A percentile compares a stretch with the other conserved stretches of the same genome.
Conservation (phyloP, 2,888 invertebrate species). For the Gortyna flavago region DNA sequence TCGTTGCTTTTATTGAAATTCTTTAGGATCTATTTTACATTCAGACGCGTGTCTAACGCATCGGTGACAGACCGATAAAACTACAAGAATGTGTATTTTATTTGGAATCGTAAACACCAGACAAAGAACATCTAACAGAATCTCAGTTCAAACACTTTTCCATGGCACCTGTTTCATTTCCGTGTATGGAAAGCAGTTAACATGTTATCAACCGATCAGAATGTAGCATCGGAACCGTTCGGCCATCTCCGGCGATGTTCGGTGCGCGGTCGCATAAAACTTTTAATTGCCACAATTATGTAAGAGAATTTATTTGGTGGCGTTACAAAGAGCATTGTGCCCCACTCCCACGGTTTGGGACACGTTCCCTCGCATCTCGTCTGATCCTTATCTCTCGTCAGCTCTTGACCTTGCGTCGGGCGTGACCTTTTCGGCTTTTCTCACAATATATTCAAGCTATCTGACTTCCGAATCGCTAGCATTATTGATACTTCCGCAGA, state of each 20-base stretch:
- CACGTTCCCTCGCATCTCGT: conserved; percentile 75
- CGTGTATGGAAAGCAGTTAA: conserved; percentile 59
- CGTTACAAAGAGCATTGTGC: conserved; percentile 79
- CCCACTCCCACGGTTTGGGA: conserved; percentile 84
- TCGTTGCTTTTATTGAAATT: conserved; percentile 11
- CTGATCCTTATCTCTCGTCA: conserved; percentile 79
- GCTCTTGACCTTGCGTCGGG: conserved; percentile 81
- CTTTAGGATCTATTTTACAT: conserved; percentile 13
- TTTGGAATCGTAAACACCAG: conserved; percentile 56
- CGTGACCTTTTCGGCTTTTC: conserved; percentile 80
- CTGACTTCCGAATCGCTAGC: conserved; percentile 78
- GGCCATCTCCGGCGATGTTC: conserved; percentile 51
- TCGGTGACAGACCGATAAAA: conserved; percentile 45
- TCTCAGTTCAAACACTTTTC: conserved; percentile 52
- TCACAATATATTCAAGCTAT: conserved; percentile 73
- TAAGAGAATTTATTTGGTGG: conserved; percentile 81
- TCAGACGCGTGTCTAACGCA: conserved; percentile 16
- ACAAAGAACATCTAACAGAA: conserved; percentile 54
- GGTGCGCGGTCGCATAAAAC: conserved; percentile 70
- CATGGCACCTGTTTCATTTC: conserved; percentile 59
- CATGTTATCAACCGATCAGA: conserved; percentile 69
- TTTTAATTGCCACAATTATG: conserved; percentile 86
- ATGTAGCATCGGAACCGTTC: conserved; percentile 64
- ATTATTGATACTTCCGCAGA: conserved; percentile 75
- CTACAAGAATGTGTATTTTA: conserved; percentile 55